phyloP scores from a whole-genome alignment of 2,113 vertebrate species.

The Gallinago paraguaiae region DNA sequence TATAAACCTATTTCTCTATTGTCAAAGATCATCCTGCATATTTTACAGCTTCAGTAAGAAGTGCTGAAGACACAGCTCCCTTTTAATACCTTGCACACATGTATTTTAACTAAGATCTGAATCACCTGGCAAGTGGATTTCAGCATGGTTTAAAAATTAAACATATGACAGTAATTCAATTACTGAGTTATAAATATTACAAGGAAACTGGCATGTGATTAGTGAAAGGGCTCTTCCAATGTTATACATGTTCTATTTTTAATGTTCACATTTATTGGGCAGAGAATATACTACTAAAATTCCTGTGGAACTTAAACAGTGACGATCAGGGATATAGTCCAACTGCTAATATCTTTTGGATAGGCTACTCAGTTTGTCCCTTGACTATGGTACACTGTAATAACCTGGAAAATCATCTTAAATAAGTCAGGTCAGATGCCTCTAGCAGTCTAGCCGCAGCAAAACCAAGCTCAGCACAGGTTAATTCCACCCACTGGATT shows the following conservation, averaged over 20 bases:
- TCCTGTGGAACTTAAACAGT: not conserved
- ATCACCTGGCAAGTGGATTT: conserved; percentile 62
- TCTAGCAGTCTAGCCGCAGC: not conserved
- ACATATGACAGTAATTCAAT: conserved; percentile 60
- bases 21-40: not conserved
- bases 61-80: conserved; percentile 18
- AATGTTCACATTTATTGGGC: not conserved
- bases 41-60: not conserved
- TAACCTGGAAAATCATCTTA: not conserved
- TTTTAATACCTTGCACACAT: conserved; percentile 61
- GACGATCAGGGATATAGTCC: not conserved
- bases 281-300: not conserved
- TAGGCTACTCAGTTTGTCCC: not conserved
- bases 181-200: conserved; percentile 70
- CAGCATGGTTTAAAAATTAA: conserved; percentile 68
- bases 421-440: not conserved
- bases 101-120: conserved; percentile 57
- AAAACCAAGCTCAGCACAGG: not conserved
- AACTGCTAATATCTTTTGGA: not conserved
- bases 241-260: conserved; percentile 5
- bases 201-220: conserved; percentile 41
- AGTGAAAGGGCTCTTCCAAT: not conserved
- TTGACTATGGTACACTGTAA: not conserved
- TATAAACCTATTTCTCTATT: not conserved
- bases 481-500: not conserved